Base-by-base conservation (phyloP, 1,140 invertebrate genomes). In the Anastatus disparis region DNA sequence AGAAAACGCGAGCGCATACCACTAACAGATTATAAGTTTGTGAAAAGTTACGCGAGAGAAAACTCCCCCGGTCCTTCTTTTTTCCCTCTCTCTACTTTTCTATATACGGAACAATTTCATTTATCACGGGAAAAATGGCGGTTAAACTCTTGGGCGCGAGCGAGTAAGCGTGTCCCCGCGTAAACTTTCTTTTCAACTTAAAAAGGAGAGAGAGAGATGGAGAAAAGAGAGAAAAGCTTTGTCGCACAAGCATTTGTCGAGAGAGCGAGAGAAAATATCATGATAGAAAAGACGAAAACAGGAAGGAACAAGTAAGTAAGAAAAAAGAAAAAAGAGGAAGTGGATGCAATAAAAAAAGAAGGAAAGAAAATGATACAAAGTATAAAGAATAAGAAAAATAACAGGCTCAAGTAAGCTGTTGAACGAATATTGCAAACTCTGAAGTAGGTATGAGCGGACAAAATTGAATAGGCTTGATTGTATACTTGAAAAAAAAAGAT, bases 21-120 rank as follows among this genome's bases (percentile, higher is more conserved):
- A 35, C n/a, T 10, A 31, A n/a, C 55, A 55, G 67, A 73, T 75
- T 75, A 73, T 75, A 75, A 75, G 62, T 72, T 75, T 2, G 29
- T 44, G 58, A 64, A 69, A 74, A 76, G 66, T 76, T 76, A 44
- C 44, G 64, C 17, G 56, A 20, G 67, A 63, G 40, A 4, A 35
- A 35, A 10, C 67, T 55, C 53, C 72, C 56, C 70, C n/a, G n/a
- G n/a, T n/a, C n/a, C n/a, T n/a, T n/a, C n/a, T n/a, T n/a, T n/a
- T n/a, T n/a, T n/a, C n/a, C n/a, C n/a, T n/a, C n/a, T n/a, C n/a
- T n/a, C n/a, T n/a, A n/a, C n/a, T n/a, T n/a, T n/a, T n/a, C n/a
- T n/a, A n/a, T n/a, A n/a, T n/a, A n/a, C 64, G 64, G 74, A 81
- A 81, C 78, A 82, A 82, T 82, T 82, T 82, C 78, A 82, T 82